Evolutionary conservation across 1,140 invertebrate genomes (phyloP).

Genomic region (Bacillus rossius): DNA sequence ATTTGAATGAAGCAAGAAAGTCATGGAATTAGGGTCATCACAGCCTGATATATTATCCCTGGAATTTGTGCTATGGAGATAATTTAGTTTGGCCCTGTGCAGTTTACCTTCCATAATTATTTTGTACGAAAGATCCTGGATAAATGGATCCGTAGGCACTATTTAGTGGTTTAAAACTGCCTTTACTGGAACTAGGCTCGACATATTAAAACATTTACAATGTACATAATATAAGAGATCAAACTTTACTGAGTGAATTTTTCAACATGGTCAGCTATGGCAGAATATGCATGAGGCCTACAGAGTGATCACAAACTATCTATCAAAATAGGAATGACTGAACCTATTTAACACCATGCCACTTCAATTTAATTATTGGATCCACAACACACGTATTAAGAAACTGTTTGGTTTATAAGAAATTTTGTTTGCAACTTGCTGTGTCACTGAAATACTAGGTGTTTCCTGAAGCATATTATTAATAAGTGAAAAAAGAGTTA

Average conservation of each 20-base stretch:
- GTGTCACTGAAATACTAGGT: too few species aligned
- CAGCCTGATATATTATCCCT: conserved; percentile 14
- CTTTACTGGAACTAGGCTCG: conserved; percentile 1
- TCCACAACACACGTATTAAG: too few species aligned
- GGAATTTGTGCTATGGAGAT: conserved; percentile 4
- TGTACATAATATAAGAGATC: conserved; percentile 9
- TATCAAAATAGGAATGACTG: too few species aligned
- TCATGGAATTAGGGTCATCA: conserved; percentile 1
- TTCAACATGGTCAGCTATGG: neutral
- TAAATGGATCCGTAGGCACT: conserved; percentile 8
- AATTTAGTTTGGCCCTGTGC: conserved; percentile 8
- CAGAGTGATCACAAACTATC: too few species aligned
- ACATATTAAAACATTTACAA: conserved; percentile 8
- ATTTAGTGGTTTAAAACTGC: conserved; percentile 3
- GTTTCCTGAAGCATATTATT: too few species aligned
- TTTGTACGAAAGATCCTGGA: conserved; percentile 11
- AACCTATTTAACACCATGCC: too few species aligned
- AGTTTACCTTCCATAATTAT: conserved; percentile 6
- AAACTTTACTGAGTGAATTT: conserved; percentile 7
- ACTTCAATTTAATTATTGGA: too few species aligned
- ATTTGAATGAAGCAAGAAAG: neutral
- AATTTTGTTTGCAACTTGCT: too few species aligned
- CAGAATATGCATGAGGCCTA: neutral
- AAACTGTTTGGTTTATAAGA: too few species aligned
- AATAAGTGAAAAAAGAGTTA: too few species aligned